phyloP scores from a whole-genome alignment of 1,140 invertebrate genomes.

The Caenorhabditis latens region DNA sequence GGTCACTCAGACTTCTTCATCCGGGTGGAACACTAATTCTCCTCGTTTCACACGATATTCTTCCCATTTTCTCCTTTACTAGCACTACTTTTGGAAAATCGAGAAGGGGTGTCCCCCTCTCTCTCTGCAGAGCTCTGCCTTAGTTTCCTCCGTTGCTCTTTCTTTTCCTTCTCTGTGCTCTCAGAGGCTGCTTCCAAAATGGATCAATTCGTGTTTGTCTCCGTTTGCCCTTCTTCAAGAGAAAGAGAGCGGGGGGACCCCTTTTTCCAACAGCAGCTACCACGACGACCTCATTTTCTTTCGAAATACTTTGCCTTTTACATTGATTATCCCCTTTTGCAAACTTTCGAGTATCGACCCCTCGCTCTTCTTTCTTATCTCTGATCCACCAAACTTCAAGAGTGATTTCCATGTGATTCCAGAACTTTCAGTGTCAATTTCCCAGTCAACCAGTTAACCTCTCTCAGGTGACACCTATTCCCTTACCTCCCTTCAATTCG shows the following conservation, averaged over 20 bases:
- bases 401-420: not conserved
- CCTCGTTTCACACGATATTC: not conserved
- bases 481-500: not conserved
- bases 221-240: not conserved
- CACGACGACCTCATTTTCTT: conserved; percentile 14
- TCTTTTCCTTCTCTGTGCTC: not conserved
- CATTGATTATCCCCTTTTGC: not conserved
- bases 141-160: not conserved
- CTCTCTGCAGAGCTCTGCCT: not conserved
- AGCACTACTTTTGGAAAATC: conserved; percentile 28
- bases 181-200: conserved; percentile 30
- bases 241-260: conserved; percentile 4
- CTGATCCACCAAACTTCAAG: no score
- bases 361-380: no score
- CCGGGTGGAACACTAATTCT: conserved; percentile 24
- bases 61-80: not conserved
- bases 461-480: not conserved
- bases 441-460: not conserved
- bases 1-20: conserved; percentile 12
- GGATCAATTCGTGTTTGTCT: conserved; percentile 34
- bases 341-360: no score
- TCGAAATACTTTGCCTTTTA: conserved; percentile 24
- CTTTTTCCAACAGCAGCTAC: not conserved
- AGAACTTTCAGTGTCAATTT: not conserved
- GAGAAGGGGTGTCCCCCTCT: not conserved